Percentiles rank a stretch among this genome's conserved stretches.
phyloP scores from a whole-genome alignment of 2,797 vertebrate species.

The Cuculus canorus region DNA sequence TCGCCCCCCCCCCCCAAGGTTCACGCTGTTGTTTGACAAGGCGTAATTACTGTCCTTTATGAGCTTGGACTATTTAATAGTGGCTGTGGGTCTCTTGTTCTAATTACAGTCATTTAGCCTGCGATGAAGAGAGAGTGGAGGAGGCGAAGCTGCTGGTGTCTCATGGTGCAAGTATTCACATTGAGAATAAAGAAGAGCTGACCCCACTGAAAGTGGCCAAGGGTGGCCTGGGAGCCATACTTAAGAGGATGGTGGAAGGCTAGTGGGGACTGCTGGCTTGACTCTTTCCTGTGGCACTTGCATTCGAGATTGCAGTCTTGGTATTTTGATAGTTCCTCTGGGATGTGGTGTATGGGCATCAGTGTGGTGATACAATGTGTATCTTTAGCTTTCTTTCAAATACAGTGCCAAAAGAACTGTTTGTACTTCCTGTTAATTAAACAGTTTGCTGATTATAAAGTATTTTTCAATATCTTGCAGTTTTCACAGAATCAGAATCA shows the following conservation, averaged over 20 bases:
- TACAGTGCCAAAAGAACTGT: constrained; percentile 38
- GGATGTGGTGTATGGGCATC: background rate
- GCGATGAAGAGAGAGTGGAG: constrained; percentile 93
- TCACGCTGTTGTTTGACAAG: background rate
- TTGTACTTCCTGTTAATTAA: constrained; percentile 17
- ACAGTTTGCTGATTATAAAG: background rate
- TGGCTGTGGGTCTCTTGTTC: constrained; percentile 63
- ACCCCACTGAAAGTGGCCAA: constrained; percentile 93
- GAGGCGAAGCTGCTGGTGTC: constrained; percentile 94
- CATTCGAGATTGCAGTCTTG: background rate
- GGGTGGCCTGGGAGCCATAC: constrained; percentile 84
- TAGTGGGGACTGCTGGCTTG: constrained; percentile 61
- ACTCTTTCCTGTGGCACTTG: background rate
- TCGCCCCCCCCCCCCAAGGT: too few relatives aligned
- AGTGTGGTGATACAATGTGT: background rate
- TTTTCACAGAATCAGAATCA: too few relatives aligned
- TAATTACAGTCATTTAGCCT: constrained; percentile 91
- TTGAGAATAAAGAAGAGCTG: constrained; percentile 97
- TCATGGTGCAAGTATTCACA: constrained; percentile 94
- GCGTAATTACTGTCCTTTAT: background rate
- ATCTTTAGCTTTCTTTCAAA: background rate
- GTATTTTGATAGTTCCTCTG: background rate
- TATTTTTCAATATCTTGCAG: background rate
- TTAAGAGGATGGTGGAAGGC: constrained; percentile 89
- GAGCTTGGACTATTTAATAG: background rate